phyloP scores from a whole-genome alignment of 2,113 vertebrate species.

The Ictidomys tridecemlineatus region DNA sequence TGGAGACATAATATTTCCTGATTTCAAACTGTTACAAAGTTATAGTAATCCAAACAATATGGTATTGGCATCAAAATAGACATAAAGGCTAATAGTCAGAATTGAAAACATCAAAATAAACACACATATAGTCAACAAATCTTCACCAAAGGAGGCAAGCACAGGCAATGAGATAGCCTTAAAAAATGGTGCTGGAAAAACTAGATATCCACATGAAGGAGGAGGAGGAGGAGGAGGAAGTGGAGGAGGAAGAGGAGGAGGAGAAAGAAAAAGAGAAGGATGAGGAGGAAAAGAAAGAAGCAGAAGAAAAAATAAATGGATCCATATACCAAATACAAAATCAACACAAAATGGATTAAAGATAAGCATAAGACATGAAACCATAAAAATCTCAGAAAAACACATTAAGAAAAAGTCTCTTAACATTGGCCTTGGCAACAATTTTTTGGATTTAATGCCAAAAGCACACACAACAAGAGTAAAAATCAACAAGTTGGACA shows the following conservation, averaged over 20 bases:
- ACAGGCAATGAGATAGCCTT: too few species aligned
- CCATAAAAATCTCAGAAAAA: background rate
- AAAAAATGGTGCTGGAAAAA: background rate
- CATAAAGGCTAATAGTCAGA: background rate
- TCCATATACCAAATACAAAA: background rate
- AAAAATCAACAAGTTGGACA: background rate
- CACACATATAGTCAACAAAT: background rate
- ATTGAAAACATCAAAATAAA: background rate
- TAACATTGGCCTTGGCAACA: background rate
- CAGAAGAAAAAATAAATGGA: background rate
- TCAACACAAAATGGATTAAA: background rate
- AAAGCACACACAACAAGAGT: background rate
- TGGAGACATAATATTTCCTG: background rate
- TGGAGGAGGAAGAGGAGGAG: background rate
- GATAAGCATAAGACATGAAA: background rate
- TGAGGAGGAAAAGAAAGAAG: background rate
- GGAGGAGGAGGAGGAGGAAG: background rate
- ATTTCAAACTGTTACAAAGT: background rate
- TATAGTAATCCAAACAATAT: background rate
- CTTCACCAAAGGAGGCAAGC: background rate
- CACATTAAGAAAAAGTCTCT: background rate
- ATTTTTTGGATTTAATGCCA: background rate
- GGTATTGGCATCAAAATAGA: background rate
- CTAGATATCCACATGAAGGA: background rate
- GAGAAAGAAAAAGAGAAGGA: background rate